These are phyloP conservation scores for Halichoerus grypus DNA, from an alignment of 2,113 vertebrate species.

Conservation along the genomic window DNA sequence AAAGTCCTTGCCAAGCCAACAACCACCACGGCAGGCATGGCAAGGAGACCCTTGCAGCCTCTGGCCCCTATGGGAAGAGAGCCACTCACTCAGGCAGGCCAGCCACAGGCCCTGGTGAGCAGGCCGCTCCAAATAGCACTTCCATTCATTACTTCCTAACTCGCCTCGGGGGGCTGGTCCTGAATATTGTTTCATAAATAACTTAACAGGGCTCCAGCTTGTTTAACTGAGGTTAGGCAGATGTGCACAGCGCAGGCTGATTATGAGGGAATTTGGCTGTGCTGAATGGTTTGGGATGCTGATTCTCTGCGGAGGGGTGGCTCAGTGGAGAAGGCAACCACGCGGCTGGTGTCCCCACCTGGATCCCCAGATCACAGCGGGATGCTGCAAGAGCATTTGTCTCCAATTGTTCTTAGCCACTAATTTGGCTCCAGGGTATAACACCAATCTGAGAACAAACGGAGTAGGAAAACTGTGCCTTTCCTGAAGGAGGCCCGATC, in stretches of 20 bases:
- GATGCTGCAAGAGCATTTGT: conserved; percentile 75
- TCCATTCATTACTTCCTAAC: conserved; percentile 66
- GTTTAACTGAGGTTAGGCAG: conserved; percentile 60
- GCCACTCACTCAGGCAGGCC: neutral
- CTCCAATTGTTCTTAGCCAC: conserved; percentile 79
- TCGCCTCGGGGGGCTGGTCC: neutral
- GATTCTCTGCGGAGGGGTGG: conserved; percentile 62
- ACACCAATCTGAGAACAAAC: conserved; percentile 83
- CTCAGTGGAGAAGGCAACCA: conserved; percentile 29
- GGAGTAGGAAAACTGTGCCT: conserved; percentile 75
- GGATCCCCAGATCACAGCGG: conserved; percentile 71
- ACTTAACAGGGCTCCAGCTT: conserved; percentile 71
- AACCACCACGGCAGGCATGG: neutral
- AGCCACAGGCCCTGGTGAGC: neutral
- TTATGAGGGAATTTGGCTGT: conserved; percentile 16
- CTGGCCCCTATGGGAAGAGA: neutral
- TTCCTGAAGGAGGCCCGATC: conserved; percentile 51
- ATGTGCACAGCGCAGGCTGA: conserved; percentile 26
- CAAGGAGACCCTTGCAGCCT: neutral
- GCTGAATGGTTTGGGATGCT: conserved; percentile 17
- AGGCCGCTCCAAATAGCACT: neutral
- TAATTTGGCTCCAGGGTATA: conserved; percentile 82
- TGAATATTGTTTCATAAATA: conserved; percentile 78
- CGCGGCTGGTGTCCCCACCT: conserved; percentile 72
- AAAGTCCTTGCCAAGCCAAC: neutral